phyloP scores from a whole-genome alignment of 2,113 vertebrate genomes.

The Blennius ocellaris region DNA sequence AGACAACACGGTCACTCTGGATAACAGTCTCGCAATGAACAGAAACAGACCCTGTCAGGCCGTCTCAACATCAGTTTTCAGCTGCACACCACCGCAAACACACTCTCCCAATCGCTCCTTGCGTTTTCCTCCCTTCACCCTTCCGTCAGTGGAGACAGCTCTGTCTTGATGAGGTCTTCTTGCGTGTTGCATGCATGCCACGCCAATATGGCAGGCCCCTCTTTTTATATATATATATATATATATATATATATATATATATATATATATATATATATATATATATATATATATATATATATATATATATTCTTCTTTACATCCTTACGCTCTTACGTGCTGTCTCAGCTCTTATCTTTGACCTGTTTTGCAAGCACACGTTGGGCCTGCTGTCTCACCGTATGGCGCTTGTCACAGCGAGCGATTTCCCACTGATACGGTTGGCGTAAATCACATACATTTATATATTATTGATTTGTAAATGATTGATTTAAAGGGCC shows the following conservation, averaged over 20 bases:
- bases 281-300: too few relatives aligned
- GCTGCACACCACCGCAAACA: constrained; percentile 59
- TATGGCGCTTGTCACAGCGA: constrained; percentile 59
- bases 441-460: constrained; percentile 46
- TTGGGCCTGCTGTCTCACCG: constrained; percentile 38
- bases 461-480: constrained; percentile 71
- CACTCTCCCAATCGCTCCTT: constrained; percentile 57
- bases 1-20: constrained; percentile 79
- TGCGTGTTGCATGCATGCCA: constrained; percentile 6
- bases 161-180: constrained; percentile 30
- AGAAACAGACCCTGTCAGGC: constrained; percentile 82
- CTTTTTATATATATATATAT: constrained; percentile 40
- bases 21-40: constrained; percentile 77
- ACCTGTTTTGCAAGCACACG: constrained; percentile 48
- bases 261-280: too few relatives aligned
- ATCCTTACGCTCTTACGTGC: constrained; percentile 13
- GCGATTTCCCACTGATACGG: constrained; percentile 30
- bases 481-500: constrained; percentile 78
- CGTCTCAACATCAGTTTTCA: constrained; percentile 74
- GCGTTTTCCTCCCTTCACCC: constrained; percentile 42
- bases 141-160: constrained; percentile 47
- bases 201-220: constrained; percentile 41
- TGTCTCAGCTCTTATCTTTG: constrained; percentile 51
- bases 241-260: too few relatives aligned
- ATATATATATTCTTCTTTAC: constrained; percentile 47